Evolutionary conservation across 2,888 invertebrate species (phyloP), one percentile per base, ranked within the genome.

Genomic region (Brachyptera putata): DNA sequence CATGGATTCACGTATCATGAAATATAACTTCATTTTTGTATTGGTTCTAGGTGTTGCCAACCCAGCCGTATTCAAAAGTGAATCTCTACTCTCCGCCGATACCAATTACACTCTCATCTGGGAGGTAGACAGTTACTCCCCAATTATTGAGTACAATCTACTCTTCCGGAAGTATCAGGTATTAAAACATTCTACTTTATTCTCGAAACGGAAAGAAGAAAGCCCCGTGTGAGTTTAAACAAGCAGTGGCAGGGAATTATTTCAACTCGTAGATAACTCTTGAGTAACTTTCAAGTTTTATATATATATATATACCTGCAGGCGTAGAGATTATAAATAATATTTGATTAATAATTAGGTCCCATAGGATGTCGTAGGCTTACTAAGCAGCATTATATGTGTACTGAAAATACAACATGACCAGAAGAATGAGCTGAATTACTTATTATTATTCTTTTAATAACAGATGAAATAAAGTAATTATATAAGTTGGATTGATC

Each of bases 121-220:
- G 91, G 88, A 89, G 70, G 91, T 90, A 0, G 91, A 91, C 70
- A 90, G 89, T 58, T 86, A 89, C 72, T 84, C 87, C 30, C 84
- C 87, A 1, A 85, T 91, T 56, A 85, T 86, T 67, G 90, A 91
- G 76, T 82, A 84, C 65, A 79, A 78, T 66, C 75, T 84, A 70
- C 70, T 72, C 67, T 78, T 78, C 67, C 70, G 75, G 34, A 71
- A 72, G 66, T 71, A 68, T 61, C 67, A 66, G 70, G 76, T 76
- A 62, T 18, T 14, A 18, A 16, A 14, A 43, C 43, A 16, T n/a
- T 11, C 11, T 11, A 11, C 21, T 18, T 43, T 37, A 37, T 37
- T 37, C 5, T 11, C 37, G n/a, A 3, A 37, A n/a, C 16, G 5
- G 13, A 13, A 3, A 16, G 37, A 16, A 14, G 37, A 14, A 14